phyloP scores from a whole-genome alignment of 2,888 invertebrate species.

The Seira musarum region DNA sequence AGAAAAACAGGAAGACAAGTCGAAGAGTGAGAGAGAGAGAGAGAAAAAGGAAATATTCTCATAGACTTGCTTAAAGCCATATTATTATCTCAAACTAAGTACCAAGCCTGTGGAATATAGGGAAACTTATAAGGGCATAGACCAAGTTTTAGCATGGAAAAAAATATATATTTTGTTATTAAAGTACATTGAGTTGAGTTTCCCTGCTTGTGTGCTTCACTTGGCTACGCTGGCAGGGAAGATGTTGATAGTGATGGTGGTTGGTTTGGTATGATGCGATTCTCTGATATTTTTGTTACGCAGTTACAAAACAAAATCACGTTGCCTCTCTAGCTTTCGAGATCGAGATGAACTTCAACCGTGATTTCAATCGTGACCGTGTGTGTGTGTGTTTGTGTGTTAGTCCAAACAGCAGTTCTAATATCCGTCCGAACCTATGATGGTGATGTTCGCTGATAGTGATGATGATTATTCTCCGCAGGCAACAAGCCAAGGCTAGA shows the following conservation, averaged over 20 bases:
- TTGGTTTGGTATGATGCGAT: conserved; percentile 23
- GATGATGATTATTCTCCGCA: conserved; percentile 52
- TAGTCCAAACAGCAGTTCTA: conserved; percentile 51
- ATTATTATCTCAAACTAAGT: too few relatives aligned
- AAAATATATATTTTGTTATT: conserved; percentile 49
- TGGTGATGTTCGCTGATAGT: conserved; percentile 48
- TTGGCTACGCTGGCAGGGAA: too few relatives aligned
- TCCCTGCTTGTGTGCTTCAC: neutral
- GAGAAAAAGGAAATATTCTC: conserved; percentile 27
- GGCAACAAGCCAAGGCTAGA: conserved; percentile 50
- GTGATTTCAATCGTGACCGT: conserved; percentile 57
- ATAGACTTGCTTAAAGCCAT: conserved; percentile 19
- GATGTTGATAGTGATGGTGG: conserved; percentile 23
- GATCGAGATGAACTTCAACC: conserved; percentile 52
- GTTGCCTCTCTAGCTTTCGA: conserved; percentile 40
- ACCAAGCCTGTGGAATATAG: too few relatives aligned
- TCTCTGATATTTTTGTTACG: conserved; percentile 3
- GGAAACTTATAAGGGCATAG: too few relatives aligned
- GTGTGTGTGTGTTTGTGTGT: conserved; percentile 29
- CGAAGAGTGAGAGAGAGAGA: conserved; percentile 30
- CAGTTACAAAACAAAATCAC: conserved; percentile 38
- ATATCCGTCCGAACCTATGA: conserved; percentile 57
- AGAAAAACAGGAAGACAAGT: conserved; percentile 49
- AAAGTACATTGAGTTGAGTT: conserved; percentile 21
- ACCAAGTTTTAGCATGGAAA: too few relatives aligned